phyloP scores from a whole-genome alignment of 1,140 invertebrate genomes.

The Cotesia chilonis region DNA sequence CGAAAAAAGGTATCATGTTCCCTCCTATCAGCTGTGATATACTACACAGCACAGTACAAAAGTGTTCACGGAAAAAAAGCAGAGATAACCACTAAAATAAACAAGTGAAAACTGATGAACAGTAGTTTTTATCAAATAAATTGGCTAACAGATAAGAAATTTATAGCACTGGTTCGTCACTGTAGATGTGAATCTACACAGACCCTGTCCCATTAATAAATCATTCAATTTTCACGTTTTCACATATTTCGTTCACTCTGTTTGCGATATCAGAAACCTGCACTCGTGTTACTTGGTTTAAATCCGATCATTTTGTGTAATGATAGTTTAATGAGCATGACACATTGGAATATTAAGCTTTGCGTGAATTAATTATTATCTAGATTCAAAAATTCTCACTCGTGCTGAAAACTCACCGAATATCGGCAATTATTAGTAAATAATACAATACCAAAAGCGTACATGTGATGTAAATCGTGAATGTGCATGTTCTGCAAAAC shows the following conservation, averaged over 20 bases:
- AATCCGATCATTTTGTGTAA: slow-evolving; percentile 36
- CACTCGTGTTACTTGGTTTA: slow-evolving; percentile 4
- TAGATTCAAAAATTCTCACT: not conserved
- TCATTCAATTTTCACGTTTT: slow-evolving; percentile 32
- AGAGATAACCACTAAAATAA: no score
- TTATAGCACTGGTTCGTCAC: not conserved
- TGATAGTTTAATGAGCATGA: slow-evolving; percentile 26
- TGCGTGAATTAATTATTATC: slow-evolving; percentile 43
- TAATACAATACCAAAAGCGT: no score
- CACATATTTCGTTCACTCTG: not conserved
- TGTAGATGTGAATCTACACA: not conserved
- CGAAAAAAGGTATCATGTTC: no score
- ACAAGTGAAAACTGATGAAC: no score
- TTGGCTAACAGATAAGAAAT: slow-evolving; percentile 6
- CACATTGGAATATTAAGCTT: slow-evolving; percentile 3
- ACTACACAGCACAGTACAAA: no score
- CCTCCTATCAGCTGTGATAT: no score
- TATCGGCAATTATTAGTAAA: not conserved
- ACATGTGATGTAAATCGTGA: no score
- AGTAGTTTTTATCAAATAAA: no score
- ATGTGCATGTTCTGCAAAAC: no score
- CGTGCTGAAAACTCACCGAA: not conserved
- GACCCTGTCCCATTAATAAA: slow-evolving; percentile 15
- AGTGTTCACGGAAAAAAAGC: no score
- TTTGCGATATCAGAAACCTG: slow-evolving; percentile 32